Evolutionary conservation across 1,140 invertebrate genomes (phyloP).

Genomic region (Cepaea nemoralis): DNA sequence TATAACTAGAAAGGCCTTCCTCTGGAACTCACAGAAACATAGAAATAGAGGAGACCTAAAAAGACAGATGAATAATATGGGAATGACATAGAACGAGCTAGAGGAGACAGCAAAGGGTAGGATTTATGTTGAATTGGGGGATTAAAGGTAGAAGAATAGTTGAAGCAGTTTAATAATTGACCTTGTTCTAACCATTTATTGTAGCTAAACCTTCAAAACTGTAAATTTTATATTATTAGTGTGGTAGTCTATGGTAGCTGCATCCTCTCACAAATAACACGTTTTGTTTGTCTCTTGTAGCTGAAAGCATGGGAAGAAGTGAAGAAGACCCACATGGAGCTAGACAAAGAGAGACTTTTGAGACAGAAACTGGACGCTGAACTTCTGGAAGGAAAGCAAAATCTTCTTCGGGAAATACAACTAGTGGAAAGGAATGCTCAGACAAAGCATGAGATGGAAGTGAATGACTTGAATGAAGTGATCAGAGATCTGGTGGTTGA

Average conservation of each 20-base stretch:
- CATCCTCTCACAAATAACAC: background rate
- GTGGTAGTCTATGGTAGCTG: background rate
- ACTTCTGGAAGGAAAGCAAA: conserved; percentile 13
- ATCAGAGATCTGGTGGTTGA: conserved; percentile 47
- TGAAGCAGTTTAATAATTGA: background rate
- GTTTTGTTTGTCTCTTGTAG: conserved; percentile 5
- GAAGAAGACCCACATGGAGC: background rate
- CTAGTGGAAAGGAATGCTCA: conserved; percentile 51
- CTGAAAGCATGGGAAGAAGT: conserved; percentile 19
- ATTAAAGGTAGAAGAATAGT: background rate
- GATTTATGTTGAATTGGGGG: no score
- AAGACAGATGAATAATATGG: no score
- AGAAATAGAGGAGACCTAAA: no score
- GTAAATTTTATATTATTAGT: no score
- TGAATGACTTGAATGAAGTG: conserved; percentile 50
- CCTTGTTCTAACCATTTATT: background rate
- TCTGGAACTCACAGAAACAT: no score
- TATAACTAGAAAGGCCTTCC: no score
- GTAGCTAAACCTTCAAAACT: background rate
- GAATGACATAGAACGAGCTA: no score
- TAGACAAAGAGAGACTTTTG: conserved; percentile 20
- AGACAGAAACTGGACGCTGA: conserved; percentile 21
- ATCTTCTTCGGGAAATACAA: conserved; percentile 44
- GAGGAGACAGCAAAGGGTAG: no score
- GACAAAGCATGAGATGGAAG: conserved; percentile 50